phyloP scores from a whole-genome alignment of 2,113 vertebrate genomes.

The Zosterops lateralis region DNA sequence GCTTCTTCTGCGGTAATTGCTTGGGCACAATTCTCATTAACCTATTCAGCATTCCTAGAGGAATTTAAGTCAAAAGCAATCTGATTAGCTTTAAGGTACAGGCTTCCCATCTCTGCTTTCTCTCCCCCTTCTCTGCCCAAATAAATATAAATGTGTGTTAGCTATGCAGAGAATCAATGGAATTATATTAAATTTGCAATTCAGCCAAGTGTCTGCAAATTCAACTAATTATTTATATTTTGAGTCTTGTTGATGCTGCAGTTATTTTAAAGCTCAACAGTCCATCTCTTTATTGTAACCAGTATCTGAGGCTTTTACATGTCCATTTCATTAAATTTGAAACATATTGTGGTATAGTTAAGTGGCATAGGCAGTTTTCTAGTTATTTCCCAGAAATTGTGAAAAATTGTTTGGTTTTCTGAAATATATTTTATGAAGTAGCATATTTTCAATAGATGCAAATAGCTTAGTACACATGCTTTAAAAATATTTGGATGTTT shows the following conservation, averaged over 20 bases:
- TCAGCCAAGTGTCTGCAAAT: slow-evolving; percentile 32
- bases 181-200: slow-evolving; percentile 25
- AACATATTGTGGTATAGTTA: background rate
- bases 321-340: background rate
- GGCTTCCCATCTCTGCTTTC: background rate
- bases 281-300: background rate
- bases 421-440: background rate
- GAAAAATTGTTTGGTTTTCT: background rate
- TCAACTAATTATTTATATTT: slow-evolving; percentile 31
- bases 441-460: background rate
- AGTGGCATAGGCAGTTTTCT: background rate
- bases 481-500: background rate
- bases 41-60: background rate
- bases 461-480: background rate
- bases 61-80: slow-evolving; percentile 50
- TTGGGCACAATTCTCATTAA: background rate
- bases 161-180: slow-evolving; percentile 8
- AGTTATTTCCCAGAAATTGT: background rate
- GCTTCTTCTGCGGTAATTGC: slow-evolving; percentile 9
- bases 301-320: background rate
- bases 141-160: slow-evolving; percentile 11
- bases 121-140: background rate
- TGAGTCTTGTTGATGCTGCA: background rate
- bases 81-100: slow-evolving; percentile 5
- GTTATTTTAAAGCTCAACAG: background rate